phyloP scores from a whole-genome alignment of 2,113 vertebrate species.

The Merops nubicus region DNA sequence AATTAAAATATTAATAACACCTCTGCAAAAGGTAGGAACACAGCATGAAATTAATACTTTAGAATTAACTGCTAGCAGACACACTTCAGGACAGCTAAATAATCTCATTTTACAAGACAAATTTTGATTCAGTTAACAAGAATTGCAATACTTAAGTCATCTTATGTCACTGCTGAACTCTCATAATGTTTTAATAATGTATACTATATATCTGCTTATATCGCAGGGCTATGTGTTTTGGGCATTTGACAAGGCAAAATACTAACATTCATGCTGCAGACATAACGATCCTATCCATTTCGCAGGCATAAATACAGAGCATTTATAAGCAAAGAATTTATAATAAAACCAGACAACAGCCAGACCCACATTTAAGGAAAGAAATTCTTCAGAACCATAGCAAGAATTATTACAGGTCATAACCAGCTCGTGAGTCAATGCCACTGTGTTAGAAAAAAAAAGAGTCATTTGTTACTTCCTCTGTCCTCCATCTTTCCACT shows the following conservation, averaged over 20 bases:
- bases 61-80: neutral
- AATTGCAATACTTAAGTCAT: neutral
- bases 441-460: neutral
- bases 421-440: neutral
- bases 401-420: neutral
- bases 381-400: neutral
- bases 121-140: neutral
- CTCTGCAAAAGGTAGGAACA: constrained; percentile 15
- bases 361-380: neutral
- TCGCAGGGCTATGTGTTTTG: neutral
- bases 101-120: neutral
- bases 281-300: neutral
- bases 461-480: neutral
- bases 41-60: neutral
- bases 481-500: neutral
- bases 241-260: neutral
- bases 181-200: neutral
- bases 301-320: neutral
- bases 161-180: neutral
- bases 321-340: neutral
- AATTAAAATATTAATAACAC: constrained; percentile 51
- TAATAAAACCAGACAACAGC: neutral
- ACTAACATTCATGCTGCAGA: neutral
- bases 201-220: neutral
- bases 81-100: neutral